Evolutionary conservation across 1,140 invertebrate species (phyloP), one percentile per base, ranked within the genome.

Genomic region (Drosophila arizonae): DNA sequence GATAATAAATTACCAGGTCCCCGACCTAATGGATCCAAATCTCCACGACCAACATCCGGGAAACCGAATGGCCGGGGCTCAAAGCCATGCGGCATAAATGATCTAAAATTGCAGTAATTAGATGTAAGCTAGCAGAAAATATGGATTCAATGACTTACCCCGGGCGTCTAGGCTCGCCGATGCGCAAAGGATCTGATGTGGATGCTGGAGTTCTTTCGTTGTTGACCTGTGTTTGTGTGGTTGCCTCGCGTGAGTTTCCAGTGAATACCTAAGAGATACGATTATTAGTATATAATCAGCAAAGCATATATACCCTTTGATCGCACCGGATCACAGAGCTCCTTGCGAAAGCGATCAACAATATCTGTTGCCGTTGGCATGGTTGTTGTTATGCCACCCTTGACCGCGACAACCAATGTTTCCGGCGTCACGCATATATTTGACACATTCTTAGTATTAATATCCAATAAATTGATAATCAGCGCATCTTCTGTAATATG

Each of bases 1-100:
- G 92, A 93, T 89, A 96, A 96, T 9, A 97, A 71, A 95, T 97
- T 97, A 56, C 96, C 96, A 72, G 94, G 92, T 41, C 94, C 94
- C 51, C 92, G 82, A 71, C 93, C 94, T 52, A 97, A 94, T 1
- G 96, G 96, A 93, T 97, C 94, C 77, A 97, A 92, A 92, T 97
- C 96, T 56, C 94, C 92, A 33, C 94, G 91, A 1, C 96, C 96
- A 58, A 96, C 88, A 66, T 93, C 93, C n/a, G 92, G 87, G 60
- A 91, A 91, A 4, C 90, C 90, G 80, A 91, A 91, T 41, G 90
- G 90, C 2, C 79, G 82, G 33, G 90, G 86, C 41, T 90, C 79
- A 50, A 70, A 89, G 1, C 70, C 67, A 36, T 65, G 63, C 5
- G 85, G 80, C 51, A 56, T 62, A 39, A 24, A 89, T 21, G 69